phyloP scores from a whole-genome alignment of 2,113 vertebrate species.

The Micronycteris hirsuta region DNA sequence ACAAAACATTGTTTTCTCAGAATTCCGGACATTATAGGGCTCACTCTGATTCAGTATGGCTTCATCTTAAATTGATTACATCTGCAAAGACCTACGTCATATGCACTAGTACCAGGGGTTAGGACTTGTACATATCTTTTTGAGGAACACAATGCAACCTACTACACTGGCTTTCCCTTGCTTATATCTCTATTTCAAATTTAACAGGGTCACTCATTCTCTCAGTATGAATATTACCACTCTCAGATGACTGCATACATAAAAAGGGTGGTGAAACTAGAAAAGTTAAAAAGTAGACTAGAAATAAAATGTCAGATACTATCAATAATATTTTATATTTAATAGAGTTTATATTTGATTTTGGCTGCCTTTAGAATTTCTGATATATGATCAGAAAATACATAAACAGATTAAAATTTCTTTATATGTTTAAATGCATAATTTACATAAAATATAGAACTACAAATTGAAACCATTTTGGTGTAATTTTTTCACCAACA shows the following conservation, averaged over 20 bases:
- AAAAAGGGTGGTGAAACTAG: background rate
- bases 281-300: background rate
- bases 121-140: background rate
- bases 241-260: background rate
- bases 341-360: background rate
- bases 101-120: background rate
- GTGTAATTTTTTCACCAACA: background rate
- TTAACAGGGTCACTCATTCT: background rate
- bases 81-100: background rate
- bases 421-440: background rate
- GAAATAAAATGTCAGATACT: background rate
- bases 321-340: background rate
- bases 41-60: background rate
- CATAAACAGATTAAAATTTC: background rate
- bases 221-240: background rate
- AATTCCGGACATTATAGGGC: background rate
- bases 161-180: background rate
- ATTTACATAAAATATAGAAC: background rate
- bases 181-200: background rate
- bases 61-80: background rate
- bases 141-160: background rate
- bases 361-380: background rate
- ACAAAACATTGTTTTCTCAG: background rate
- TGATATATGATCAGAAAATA: background rate
- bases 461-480: background rate